phyloP scores from a whole-genome alignment of 2,888 invertebrate species.

The Andricus curvator region DNA sequence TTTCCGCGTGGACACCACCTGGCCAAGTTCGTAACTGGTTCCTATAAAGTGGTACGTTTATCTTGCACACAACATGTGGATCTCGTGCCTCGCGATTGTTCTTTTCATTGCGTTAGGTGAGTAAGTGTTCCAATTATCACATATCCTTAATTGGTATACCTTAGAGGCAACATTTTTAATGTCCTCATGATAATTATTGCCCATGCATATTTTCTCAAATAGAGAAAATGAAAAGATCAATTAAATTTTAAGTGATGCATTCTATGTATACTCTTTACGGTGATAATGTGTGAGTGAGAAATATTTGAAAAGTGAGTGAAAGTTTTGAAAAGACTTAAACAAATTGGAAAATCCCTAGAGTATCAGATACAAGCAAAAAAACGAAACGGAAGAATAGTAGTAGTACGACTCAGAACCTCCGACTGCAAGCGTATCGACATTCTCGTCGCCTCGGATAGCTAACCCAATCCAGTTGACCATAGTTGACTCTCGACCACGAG shows the following conservation, averaged over 20 bases:
- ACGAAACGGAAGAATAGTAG: constrained; percentile 8
- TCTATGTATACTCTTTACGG: not conserved
- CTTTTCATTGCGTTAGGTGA: constrained; percentile 53
- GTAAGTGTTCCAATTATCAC: constrained; percentile 43
- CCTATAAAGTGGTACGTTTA: constrained; percentile 41
- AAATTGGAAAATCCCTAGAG: not conserved
- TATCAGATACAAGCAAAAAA: not conserved
- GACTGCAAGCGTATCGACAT: constrained; percentile 15
- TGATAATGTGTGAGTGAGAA: not conserved
- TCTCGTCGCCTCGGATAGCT: constrained; percentile 30
- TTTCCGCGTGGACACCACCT: constrained; percentile 71
- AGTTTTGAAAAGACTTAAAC: not conserved
- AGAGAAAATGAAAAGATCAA: not conserved
- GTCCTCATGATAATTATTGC: not conserved
- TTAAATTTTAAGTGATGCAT: not conserved
- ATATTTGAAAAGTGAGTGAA: not conserved
- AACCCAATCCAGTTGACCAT: constrained; percentile 30
- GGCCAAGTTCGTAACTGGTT: constrained; percentile 47
- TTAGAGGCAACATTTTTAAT: not conserved
- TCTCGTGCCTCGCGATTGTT: constrained; percentile 46
- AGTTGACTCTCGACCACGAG: constrained; percentile 47
- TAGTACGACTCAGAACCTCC: not conserved
- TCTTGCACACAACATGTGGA: constrained; percentile 51
- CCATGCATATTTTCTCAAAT: not conserved
- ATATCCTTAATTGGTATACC: not conserved